Evolutionary conservation across 2,797 vertebrate species (phyloP).

Genomic region (Lindbergichthys nudifrons): DNA sequence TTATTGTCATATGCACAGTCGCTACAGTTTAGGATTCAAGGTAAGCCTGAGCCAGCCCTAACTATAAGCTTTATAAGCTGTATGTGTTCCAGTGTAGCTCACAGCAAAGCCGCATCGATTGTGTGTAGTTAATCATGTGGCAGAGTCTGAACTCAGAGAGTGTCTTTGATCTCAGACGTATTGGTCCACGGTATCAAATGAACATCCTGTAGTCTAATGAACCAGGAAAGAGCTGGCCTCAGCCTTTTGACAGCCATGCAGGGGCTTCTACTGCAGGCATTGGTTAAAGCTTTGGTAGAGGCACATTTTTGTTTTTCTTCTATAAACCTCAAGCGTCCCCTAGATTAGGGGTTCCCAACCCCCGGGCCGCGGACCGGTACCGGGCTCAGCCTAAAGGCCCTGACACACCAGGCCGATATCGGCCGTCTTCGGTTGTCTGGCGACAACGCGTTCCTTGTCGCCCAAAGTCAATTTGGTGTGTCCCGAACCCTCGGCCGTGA

Average conservation of each 20-base stretch:
- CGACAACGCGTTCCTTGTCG: no score
- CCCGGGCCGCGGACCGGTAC: no score
- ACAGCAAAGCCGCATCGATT: constrained; percentile 30
- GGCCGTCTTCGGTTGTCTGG: no score
- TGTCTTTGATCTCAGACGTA: constrained; percentile 62
- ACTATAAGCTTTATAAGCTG: background rate
- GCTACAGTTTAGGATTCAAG: no score
- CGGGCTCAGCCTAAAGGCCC: no score
- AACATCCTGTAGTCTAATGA: constrained; percentile 66
- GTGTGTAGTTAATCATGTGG: constrained; percentile 42
- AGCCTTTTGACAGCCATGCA: constrained; percentile 44
- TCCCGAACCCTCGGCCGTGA: no score
- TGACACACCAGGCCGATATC: no score
- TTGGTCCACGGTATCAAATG: constrained; percentile 59
- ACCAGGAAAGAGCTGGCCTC: constrained; percentile 38
- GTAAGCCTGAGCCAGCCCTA: no score
- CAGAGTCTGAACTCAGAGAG: constrained; percentile 31
- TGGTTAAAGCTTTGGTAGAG: constrained; percentile 46
- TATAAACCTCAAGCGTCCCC: no score
- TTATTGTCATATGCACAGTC: no score
- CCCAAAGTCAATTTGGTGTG: no score
- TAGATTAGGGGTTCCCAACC: no score
- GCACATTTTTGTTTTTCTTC: constrained; percentile 37
- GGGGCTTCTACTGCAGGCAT: constrained; percentile 35
- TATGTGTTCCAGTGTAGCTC: constrained; percentile 11